Conservation (phyloP, 2,113 vertebrate species). For the Cryptomyrus ogoouensis region DNA sequence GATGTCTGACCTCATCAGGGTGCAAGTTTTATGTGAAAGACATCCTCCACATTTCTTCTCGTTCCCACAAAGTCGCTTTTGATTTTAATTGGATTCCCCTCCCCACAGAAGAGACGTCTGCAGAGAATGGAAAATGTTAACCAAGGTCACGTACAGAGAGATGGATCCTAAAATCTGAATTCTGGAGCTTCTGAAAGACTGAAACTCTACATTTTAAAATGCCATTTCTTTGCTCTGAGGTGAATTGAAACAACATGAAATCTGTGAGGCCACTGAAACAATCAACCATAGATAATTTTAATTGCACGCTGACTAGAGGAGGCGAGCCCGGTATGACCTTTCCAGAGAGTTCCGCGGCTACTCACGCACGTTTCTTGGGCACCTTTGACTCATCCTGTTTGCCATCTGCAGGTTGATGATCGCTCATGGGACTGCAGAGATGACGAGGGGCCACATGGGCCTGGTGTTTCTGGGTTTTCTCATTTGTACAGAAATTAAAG, state of each 20-base stretch:
- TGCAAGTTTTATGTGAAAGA: not conserved
- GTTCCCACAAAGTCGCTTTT: not conserved
- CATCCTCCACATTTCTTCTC: not conserved
- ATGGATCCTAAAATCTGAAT: not conserved
- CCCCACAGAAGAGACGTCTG: not conserved
- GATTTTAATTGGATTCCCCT: not conserved
- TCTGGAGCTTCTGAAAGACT: not conserved
- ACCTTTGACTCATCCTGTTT: not conserved
- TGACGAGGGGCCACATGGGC: not conserved
- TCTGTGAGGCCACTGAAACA: not conserved
- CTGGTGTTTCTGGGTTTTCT: not conserved
- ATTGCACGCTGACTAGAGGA: not conserved
- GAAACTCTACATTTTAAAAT: not conserved
- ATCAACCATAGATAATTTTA: not conserved
- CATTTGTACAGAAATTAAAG: conserved; percentile 5
- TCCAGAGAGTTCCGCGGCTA: not conserved
- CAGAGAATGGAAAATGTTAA: not conserved
- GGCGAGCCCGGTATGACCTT: not conserved
- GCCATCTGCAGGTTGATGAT: conserved; percentile 24
- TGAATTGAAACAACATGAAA: not conserved
- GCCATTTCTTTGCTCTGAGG: not conserved
- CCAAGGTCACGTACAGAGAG: not conserved
- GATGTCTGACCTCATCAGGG: not conserved
- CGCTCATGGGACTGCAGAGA: conserved; percentile 1
- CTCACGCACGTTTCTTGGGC: not conserved